Conservation (phyloP, 2,797 vertebrate genomes). For the Sebastes cheni region DNA sequence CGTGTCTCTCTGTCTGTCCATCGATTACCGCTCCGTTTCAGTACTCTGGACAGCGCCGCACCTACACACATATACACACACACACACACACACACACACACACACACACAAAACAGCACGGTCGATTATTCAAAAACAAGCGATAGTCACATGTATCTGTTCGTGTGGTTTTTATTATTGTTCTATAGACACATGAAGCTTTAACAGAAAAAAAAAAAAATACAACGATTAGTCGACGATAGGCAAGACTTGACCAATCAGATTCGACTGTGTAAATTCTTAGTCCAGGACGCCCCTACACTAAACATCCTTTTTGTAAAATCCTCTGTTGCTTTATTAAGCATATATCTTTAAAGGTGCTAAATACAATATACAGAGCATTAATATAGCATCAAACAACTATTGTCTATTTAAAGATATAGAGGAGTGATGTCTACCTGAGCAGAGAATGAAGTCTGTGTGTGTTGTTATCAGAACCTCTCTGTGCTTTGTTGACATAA, state of each 20-base stretch:
- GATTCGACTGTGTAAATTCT: background rate
- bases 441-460: too few relatives aligned
- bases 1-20: background rate
- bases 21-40: background rate
- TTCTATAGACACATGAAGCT: background rate
- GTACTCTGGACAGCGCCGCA: background rate
- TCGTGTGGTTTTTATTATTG: background rate
- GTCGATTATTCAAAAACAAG: background rate
- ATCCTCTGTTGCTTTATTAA: too few relatives aligned
- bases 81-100: background rate
- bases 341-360: too few relatives aligned
- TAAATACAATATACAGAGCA: too few relatives aligned
- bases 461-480: too few relatives aligned
- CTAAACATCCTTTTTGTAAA: too few relatives aligned
- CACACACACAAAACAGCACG: background rate
- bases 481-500: too few relatives aligned
- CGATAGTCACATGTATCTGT: too few relatives aligned
- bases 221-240: background rate
- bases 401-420: too few relatives aligned
- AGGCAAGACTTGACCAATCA: background rate
- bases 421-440: too few relatives aligned
- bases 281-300: background rate
- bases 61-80: background rate
- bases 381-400: too few relatives aligned
- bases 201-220: background rate